phyloP scores from a whole-genome alignment of 2,113 vertebrate species.

The Carassius carassius region DNA sequence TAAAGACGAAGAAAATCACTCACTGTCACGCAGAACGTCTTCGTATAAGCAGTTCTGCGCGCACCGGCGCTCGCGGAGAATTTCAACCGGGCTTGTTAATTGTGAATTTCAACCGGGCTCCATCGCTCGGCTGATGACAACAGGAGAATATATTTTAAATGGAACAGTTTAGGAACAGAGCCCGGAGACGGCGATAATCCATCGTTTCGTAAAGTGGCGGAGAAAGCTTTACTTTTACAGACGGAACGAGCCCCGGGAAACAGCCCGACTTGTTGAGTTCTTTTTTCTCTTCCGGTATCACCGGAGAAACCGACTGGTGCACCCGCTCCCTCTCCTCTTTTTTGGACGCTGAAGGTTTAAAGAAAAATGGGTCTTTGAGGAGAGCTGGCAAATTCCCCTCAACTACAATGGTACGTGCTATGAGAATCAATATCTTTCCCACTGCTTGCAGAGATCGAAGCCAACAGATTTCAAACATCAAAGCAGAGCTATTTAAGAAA shows the following conservation, averaged over 20 bases:
- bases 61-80: slow-evolving; percentile 2
- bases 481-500: not conserved
- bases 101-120: not conserved
- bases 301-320: slow-evolving; percentile 73
- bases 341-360: slow-evolving; percentile 75
- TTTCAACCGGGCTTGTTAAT: not conserved
- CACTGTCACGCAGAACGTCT: slow-evolving; percentile 19
- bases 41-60: not conserved
- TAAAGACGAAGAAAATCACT: slow-evolving; percentile 23
- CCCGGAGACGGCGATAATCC: slow-evolving; percentile 5
- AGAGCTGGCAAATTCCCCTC: slow-evolving; percentile 78
- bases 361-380: slow-evolving; percentile 83
- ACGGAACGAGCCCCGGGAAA: slow-evolving; percentile 58
- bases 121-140: not conserved
- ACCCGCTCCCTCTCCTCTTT: slow-evolving; percentile 67
- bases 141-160: not conserved
- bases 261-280: slow-evolving; percentile 67
- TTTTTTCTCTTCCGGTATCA: slow-evolving; percentile 79
- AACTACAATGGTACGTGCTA: slow-evolving; percentile 84
- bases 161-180: slow-evolving; percentile 13
- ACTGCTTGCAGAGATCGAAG: slow-evolving; percentile 36
- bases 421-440: slow-evolving; percentile 76
- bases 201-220: not conserved
- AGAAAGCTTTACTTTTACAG: slow-evolving; percentile 33
- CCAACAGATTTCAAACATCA: slow-evolving; percentile 14